Conservation (phyloP, 2,113 vertebrate genomes). For the Oriolus oriolus region DNA sequence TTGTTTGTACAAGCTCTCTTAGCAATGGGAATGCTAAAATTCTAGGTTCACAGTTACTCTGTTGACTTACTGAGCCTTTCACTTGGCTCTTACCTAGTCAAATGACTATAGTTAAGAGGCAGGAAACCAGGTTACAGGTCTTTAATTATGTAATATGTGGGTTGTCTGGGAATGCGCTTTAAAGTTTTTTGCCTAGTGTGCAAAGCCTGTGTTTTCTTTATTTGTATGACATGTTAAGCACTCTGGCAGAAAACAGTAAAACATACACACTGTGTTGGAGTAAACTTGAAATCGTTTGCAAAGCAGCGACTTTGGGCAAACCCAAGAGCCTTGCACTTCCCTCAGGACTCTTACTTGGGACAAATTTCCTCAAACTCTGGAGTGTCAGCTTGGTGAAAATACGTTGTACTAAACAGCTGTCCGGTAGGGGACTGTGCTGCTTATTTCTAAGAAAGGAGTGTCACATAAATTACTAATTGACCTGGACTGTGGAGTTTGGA, state of each 20-base stretch:
- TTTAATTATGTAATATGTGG: constrained; percentile 53
- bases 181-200: constrained; percentile 11
- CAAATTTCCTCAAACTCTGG: background rate
- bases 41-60: constrained; percentile 45
- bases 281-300: background rate
- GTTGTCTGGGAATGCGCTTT: constrained; percentile 17
- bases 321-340: background rate
- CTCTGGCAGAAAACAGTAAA: background rate
- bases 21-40: constrained; percentile 53
- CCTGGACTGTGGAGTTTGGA: background rate
- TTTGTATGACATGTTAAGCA: background rate
- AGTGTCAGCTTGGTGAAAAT: background rate
- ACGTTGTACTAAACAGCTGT: background rate
- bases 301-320: background rate
- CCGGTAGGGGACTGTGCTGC: background rate
- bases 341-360: background rate
- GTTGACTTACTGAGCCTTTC: constrained; percentile 44
- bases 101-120: constrained; percentile 47
- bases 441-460: background rate
- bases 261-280: background rate
- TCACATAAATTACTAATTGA: background rate
- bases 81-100: constrained; percentile 47
- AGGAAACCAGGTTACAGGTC: constrained; percentile 55
- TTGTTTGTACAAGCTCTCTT: constrained; percentile 55
- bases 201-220: background rate